phyloP scores from a whole-genome alignment of 1,140 invertebrate genomes.

The Drosophila lowei region DNA sequence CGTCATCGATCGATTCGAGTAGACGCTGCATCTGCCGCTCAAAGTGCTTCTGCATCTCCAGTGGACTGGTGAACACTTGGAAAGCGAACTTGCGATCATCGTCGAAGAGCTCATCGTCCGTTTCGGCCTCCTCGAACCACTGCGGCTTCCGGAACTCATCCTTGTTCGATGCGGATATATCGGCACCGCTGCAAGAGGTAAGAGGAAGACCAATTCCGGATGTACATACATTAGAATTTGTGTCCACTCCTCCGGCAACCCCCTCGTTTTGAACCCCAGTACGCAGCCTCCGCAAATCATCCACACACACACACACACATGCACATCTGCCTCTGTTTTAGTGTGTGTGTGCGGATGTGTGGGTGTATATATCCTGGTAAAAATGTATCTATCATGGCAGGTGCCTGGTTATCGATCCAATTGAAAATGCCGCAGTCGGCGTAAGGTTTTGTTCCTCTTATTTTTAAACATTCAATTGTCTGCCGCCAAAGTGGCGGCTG shows the following conservation, averaged over 20 bases:
- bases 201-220: neutral
- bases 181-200: conserved; percentile 37
- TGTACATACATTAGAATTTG: conserved; percentile 22
- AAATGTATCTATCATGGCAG: conserved; percentile 77
- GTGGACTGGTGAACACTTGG: conserved; percentile 83
- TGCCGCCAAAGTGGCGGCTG: neutral
- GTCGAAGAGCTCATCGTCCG: conserved; percentile 82
- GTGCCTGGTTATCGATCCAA: conserved; percentile 64
- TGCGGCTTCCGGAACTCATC: conserved; percentile 82
- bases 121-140: conserved; percentile 82
- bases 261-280: conserved; percentile 25
- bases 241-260: conserved; percentile 23
- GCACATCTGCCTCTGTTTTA: conserved; percentile 17
- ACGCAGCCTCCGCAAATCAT: conserved; percentile 66
- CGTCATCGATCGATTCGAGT: conserved; percentile 76
- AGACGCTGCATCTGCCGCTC: conserved; percentile 83
- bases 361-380: conserved; percentile 61
- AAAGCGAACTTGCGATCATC: conserved; percentile 82
- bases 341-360: conserved; percentile 29
- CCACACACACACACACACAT: conserved; percentile 15
- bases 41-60: conserved; percentile 84
- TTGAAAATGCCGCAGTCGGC: conserved; percentile 43
- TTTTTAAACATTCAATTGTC: conserved; percentile 2
- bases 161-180: conserved; percentile 63
- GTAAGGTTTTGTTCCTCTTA: conserved; percentile 6